A percentile compares a stretch with the other conserved stretches of the same genome.
phyloP scores from a whole-genome alignment of 1,140 invertebrate species.

The Venustaconcha ellipsiformis region DNA sequence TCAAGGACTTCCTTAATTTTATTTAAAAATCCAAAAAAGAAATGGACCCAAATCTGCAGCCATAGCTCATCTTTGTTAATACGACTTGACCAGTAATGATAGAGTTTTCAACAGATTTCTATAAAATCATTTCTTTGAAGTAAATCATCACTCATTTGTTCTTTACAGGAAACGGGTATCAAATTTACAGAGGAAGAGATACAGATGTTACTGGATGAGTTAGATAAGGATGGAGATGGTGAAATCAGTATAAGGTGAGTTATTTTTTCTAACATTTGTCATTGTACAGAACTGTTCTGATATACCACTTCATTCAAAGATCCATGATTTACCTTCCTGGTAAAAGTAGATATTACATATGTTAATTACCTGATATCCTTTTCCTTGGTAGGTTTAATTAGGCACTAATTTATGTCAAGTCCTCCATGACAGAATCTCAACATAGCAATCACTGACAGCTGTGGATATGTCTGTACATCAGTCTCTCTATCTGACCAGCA shows the following conservation, averaged over 20 bases:
- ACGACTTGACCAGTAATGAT: not conserved
- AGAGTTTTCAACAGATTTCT: not conserved
- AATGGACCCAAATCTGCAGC: not conserved
- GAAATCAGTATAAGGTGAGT: slow-evolving; percentile 67
- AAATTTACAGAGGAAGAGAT: slow-evolving; percentile 61
- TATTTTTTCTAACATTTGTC: too few relatives aligned
- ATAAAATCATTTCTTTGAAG: not conserved
- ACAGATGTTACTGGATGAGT: slow-evolving; percentile 52
- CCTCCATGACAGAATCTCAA: too few relatives aligned
- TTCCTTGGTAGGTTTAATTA: too few relatives aligned
- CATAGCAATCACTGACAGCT: too few relatives aligned
- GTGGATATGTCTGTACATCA: too few relatives aligned
- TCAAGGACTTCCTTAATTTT: not conserved
- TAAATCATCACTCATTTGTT: not conserved
- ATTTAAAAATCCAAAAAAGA: not conserved
- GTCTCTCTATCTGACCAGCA: too few relatives aligned
- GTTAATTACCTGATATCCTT: too few relatives aligned
- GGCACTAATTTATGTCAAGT: too few relatives aligned
- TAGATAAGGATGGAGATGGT: slow-evolving; percentile 66
- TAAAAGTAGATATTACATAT: too few relatives aligned
- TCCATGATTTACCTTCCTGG: too few relatives aligned
- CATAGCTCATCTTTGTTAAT: not conserved
- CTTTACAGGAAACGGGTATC: slow-evolving; percentile 61
- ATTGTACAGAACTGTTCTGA: too few relatives aligned
- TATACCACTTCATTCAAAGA: too few relatives aligned